Evolutionary conservation across 2,888 invertebrate genomes (phyloP), one percentile per base, ranked within the genome.

Genomic region (Perizoma flavofasciatum): DNA sequence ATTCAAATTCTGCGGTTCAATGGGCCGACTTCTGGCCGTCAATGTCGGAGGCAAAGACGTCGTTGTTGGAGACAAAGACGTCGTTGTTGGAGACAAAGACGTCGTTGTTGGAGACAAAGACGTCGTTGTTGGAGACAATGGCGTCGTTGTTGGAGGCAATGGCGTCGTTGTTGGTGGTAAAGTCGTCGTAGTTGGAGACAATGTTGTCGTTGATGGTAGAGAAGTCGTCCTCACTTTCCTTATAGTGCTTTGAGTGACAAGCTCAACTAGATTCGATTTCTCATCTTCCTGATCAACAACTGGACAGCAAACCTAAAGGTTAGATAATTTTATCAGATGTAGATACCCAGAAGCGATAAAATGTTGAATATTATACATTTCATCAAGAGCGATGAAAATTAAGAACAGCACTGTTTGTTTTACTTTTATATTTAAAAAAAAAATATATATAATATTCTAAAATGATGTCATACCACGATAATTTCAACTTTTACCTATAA

Each of bases 11-110:
- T 7, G 4, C n/a, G 49, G 52, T 53, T 22, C 39, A n/a, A 35
- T n/a, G 54, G 4, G 37, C 22, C 33, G 57, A n/a, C n/a, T n/a
- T n/a, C n/a, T n/a, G n/a, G 11, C 72, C 65, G 1, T 72, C 5
- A 47, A 43, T 5, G 43, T 50, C 37, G 51, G 35, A 51, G 47
- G 41, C 35, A 51, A 37, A 41, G 51, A 51, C 4, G 57, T 10
- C 7, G 57, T 35, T 6, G 11, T 50, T 46, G 56, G 37, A 43
- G 57, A 47, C 41, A 58, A 48, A 32, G 11, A 73, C 65, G 1
- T 72, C 5, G 51, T 47, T 5, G 43, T 50, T 37, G 51, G 35
- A 51, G 47, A 35, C 35, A 51, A 37, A 41, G 51, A 51, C 4
- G 57, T 10, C 7, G 57, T 35, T 6, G 11, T 50, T 46, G 56